Evolutionary conservation across 2,113 vertebrate species (phyloP), one percentile per base, ranked within the genome.

Genomic region (Cricetomys ansorgei): DNA sequence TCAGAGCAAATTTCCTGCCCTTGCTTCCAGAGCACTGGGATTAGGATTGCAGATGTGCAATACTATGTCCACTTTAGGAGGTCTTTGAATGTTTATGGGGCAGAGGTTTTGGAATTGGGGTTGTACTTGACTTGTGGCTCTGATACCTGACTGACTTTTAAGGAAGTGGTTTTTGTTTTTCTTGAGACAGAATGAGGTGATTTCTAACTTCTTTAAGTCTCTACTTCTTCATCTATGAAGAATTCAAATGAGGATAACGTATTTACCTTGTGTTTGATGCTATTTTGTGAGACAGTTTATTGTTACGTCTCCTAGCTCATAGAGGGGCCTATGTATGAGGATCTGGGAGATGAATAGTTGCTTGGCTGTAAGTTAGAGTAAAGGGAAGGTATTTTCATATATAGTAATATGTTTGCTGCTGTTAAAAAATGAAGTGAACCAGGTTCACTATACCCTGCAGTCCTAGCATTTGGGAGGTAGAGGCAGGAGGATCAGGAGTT

Each of bases 391-490:
- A 84, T 81, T 93, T 92, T 79, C 40, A 73, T 73, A 43, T 75
- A 84, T 83, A 96, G 53, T 50, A 65, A 25, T 81, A 62, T 65
- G 62, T 97, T 96, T 88, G 34, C 57, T 96, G 37, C 88, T 91
- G 10, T 92, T 88, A 91, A 70, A 95, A 95, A 96, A 70, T 73
- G 84, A 76, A 48, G 65, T 70, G 21, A 70, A 7, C 23, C 15
- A 69, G 21, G 45, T 70, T 55, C 7, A 34, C 0, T 80, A 3
- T 21, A 69, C 65, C 34, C 45, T 67, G 45, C 21, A 25, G 15
- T 67, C 83, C 81, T 65, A 86, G 31, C 31, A 67, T 87, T 87
- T 53, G 64, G 34, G 84, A 87, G 21, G 19, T 53, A 25, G 84
- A 53, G 21, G 34, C 19, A 53, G 21, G 31, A 37, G 19, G 31